These are phyloP conservation scores for Melinopterus prodromus DNA, from an alignment of 2,888 invertebrate genomes.

Conservation along the genomic window DNA sequence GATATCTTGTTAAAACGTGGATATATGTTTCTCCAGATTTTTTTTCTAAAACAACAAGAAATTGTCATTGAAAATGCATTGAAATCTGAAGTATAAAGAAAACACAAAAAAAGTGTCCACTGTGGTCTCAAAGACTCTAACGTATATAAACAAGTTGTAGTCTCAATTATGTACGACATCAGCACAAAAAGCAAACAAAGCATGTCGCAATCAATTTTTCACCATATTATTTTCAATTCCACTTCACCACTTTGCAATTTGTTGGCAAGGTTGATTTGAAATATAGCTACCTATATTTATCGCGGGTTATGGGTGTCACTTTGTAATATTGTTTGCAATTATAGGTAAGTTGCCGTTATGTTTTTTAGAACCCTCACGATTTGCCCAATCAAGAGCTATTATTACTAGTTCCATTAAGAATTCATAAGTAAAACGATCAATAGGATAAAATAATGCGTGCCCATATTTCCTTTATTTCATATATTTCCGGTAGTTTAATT, in stretches of 20 bases:
- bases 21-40: no score
- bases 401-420: background rate
- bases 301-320: background rate
- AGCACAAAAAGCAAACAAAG: background rate
- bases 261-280: background rate
- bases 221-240: background rate
- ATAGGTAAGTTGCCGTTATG: background rate
- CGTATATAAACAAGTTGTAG: no score
- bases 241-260: background rate
- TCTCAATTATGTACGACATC: no score
- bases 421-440: background rate
- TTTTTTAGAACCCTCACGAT: background rate
- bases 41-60: no score
- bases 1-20: no score
- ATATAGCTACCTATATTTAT: background rate
- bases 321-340: background rate
- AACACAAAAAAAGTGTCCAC: no score
- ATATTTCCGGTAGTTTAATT: conserved; percentile 4
- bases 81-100: no score
- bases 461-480: background rate
- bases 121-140: no score
- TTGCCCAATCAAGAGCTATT: background rate
- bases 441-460: background rate
- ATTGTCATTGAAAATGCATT: no score
- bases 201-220: background rate